Conservation (phyloP, 2,113 vertebrate species). For the Tricholaema leucomelas region DNA sequence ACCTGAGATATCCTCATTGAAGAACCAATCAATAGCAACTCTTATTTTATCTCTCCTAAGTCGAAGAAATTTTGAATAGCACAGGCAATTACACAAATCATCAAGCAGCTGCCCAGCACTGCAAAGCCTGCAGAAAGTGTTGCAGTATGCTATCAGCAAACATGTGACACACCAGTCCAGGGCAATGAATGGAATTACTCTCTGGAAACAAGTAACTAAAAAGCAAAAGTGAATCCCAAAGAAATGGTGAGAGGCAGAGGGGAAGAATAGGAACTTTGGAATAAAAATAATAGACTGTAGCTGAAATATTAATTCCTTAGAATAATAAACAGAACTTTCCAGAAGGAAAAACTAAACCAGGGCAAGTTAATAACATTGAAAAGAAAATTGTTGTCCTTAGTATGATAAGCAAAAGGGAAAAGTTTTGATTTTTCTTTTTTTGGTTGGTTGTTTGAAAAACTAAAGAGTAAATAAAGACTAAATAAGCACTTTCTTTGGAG, state of each 20-base stretch:
- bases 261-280: background rate
- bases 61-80: conserved; percentile 69
- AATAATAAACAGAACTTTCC: background rate
- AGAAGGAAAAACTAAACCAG: conserved; percentile 18
- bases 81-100: conserved; percentile 68
- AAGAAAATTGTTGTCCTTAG: background rate
- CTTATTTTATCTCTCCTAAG: conserved; percentile 62
- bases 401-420: background rate
- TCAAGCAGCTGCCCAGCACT: conserved; percentile 45
- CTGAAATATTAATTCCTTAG: conserved; percentile 19
- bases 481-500: background rate
- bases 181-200: conserved; percentile 43
- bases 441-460: too few relatives aligned
- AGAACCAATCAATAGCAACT: conserved; percentile 60
- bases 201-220: conserved; percentile 53
- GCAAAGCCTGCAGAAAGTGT: conserved; percentile 49
- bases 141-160: conserved; percentile 28
- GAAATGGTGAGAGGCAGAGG: background rate
- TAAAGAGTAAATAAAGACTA: background rate
- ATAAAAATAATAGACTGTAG: background rate
- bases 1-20: conserved; percentile 31
- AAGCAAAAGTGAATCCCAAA: conserved; percentile 51
- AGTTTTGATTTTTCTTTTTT: too few relatives aligned
- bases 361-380: conserved; percentile 22
- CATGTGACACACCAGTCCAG: conserved; percentile 28